phyloP scores from a whole-genome alignment of 2,888 invertebrate genomes.

The Ecliptopera silaceata region DNA sequence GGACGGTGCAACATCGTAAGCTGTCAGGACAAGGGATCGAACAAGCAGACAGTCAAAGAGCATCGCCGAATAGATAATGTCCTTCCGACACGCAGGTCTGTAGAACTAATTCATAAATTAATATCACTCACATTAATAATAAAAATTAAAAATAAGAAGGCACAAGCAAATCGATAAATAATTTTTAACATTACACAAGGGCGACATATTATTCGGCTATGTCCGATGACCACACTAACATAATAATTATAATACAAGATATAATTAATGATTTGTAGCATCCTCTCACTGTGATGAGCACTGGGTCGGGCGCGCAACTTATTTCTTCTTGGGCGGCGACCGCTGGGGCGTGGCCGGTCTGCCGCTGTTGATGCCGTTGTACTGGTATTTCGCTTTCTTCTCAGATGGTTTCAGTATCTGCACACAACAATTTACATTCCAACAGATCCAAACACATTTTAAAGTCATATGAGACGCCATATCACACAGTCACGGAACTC shows the following conservation, averaged over 20 bases:
- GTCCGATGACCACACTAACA: slow-evolving; percentile 72
- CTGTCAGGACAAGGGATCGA: slow-evolving; percentile 69
- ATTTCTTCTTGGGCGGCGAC: slow-evolving; percentile 89
- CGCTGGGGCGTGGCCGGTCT: slow-evolving; percentile 93
- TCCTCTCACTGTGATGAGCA: slow-evolving; percentile 80
- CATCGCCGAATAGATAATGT: slow-evolving; percentile 71
- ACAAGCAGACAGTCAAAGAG: slow-evolving; percentile 67
- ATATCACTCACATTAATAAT: slow-evolving; percentile 76
- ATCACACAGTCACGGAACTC: too few relatives aligned
- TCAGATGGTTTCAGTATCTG: slow-evolving; percentile 99
- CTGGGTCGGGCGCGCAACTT: slow-evolving; percentile 81
- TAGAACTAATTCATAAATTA: slow-evolving; percentile 78
- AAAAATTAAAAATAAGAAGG: slow-evolving; percentile 79
- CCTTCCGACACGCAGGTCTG: slow-evolving; percentile 58
- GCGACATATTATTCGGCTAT: slow-evolving; percentile 70
- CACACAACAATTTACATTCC: slow-evolving; percentile 6
- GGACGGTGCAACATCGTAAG: slow-evolving; percentile 49
- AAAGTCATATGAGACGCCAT: too few relatives aligned
- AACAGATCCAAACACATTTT: not conserved
- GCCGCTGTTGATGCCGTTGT: slow-evolving; percentile 93
- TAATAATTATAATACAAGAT: slow-evolving; percentile 78
- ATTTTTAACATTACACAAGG: slow-evolving; percentile 64
- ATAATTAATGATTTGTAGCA: slow-evolving; percentile 81
- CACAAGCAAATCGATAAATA: slow-evolving; percentile 80
- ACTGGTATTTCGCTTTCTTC: slow-evolving; percentile 99